Evolutionary conservation across 2,797 vertebrate genomes (phyloP).

Genomic region (Sparidentex hasta): DNA sequence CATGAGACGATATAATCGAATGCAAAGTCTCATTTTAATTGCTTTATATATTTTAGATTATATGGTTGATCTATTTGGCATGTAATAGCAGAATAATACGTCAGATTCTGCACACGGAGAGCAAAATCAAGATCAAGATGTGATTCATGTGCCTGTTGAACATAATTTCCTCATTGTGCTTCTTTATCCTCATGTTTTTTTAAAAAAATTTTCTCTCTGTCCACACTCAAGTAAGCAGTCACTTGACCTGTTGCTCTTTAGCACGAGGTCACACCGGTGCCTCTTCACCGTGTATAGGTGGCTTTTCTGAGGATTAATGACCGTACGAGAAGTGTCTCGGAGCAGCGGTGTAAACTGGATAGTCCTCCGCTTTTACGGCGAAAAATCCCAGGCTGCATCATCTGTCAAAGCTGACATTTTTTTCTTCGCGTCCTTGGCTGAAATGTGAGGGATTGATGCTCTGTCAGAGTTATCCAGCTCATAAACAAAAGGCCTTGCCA

Average conservation of each 20-base stretch:
- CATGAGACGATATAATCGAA: no score
- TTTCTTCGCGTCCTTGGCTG: constrained; percentile 55
- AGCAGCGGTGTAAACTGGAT: constrained; percentile 40
- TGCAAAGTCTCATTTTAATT: no score
- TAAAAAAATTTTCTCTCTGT: constrained; percentile 14
- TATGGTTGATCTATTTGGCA: not conserved
- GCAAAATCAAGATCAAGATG: constrained; percentile 18
- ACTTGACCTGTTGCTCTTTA: constrained; percentile 52
- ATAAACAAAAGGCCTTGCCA: constrained; percentile 53
- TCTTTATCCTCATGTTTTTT: constrained; percentile 1
- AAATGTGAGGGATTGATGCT: constrained; percentile 63
- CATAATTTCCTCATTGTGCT: constrained; percentile 23
- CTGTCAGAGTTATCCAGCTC: constrained; percentile 55
- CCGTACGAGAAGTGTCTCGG: constrained; percentile 25
- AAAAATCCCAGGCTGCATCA: constrained; percentile 51
- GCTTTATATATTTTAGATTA: not conserved
- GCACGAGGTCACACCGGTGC: constrained; percentile 54
- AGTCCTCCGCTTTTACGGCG: constrained; percentile 28
- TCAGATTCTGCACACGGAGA: not conserved
- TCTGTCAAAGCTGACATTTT: constrained; percentile 58
- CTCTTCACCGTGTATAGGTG: not conserved
- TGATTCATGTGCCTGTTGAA: not conserved
- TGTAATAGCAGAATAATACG: not conserved
- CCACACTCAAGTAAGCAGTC: constrained; percentile 17
- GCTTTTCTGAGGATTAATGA: constrained; percentile 56